phyloP scores from a whole-genome alignment of 30 jellyfish, hydroid and myxozoan species.

The Clytia hemisphaerica region DNA sequence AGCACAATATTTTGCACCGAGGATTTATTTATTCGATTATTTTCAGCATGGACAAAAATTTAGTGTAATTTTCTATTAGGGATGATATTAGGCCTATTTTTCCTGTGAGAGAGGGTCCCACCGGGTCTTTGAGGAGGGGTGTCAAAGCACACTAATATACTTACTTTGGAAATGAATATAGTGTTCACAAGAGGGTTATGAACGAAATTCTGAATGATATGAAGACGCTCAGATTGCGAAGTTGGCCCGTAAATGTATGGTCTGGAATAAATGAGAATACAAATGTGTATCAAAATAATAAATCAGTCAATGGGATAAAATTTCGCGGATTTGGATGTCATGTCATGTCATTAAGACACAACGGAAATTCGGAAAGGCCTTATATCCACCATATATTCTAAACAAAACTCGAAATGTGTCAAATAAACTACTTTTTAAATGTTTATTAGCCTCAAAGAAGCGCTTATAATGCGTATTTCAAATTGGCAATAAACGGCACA shows the following conservation, averaged over 20 bases:
- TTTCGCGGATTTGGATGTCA: too few species aligned
- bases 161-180: constrained; percentile 89
- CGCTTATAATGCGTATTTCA: too few species aligned
- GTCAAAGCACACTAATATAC: background rate
- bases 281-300: too few species aligned
- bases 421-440: too few species aligned
- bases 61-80: background rate
- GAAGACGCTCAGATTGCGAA: constrained; percentile 93
- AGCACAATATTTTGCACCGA: too few species aligned
- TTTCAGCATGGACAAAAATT: too few species aligned
- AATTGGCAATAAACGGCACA: too few species aligned
- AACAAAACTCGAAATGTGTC: background rate
- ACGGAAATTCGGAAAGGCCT: background rate
- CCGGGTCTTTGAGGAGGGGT: background rate
- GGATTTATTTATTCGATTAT: too few species aligned
- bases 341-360: background rate
- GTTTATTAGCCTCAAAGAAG: too few species aligned
- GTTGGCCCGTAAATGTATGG: constrained; percentile 98
- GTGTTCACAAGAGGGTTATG: constrained; percentile 92
- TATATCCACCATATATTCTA: background rate
- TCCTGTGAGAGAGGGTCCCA: too few species aligned
- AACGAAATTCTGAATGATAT: constrained; percentile 90
- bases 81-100: background rate
- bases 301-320: background rate
- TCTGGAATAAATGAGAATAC: constrained; percentile 33